Evolutionary conservation across 1,140 invertebrate species (phyloP).

Genomic region (Drosophila trapezifrons): DNA sequence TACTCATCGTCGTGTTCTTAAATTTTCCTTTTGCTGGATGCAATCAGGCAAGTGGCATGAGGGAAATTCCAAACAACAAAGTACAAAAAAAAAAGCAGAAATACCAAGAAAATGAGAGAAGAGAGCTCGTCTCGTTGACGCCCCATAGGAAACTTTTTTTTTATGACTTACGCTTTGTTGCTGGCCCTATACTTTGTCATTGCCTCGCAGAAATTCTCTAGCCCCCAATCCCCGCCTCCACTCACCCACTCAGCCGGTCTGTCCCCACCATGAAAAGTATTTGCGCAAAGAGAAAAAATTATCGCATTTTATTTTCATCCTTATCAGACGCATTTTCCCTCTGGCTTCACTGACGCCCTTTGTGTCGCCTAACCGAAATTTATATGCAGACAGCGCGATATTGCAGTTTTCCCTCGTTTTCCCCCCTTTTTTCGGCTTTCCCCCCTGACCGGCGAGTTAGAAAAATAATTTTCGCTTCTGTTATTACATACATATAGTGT

Average conservation of each 20-base stretch:
- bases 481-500: conserved; percentile 37
- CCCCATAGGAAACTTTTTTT: conserved; percentile 49
- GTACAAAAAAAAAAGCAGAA: background rate
- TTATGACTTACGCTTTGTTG: conserved; percentile 58
- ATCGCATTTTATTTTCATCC: conserved; percentile 64
- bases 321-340: conserved; percentile 59
- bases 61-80: conserved; percentile 23
- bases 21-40: conserved; percentile 35
- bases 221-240: background rate
- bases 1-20: conserved; percentile 27
- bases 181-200: conserved; percentile 45
- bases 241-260: background rate
- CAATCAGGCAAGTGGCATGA: conserved; percentile 27
- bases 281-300: conserved; percentile 45
- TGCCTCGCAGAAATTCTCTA: conserved; percentile 15
- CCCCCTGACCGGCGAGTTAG: conserved; percentile 2
- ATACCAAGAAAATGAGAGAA: conserved; percentile 23
- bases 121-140: conserved; percentile 51
- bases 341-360: conserved; percentile 13
- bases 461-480: conserved; percentile 58
- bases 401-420: conserved; percentile 41
- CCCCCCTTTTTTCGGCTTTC: background rate
- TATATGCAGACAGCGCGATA: conserved; percentile 62
- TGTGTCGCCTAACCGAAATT: conserved; percentile 45
- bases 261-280: conserved; percentile 19